Evolutionary conservation across 2,113 vertebrate genomes (phyloP), one percentile per base, ranked within the genome.

Genomic region (Chaetops frenatus): DNA sequence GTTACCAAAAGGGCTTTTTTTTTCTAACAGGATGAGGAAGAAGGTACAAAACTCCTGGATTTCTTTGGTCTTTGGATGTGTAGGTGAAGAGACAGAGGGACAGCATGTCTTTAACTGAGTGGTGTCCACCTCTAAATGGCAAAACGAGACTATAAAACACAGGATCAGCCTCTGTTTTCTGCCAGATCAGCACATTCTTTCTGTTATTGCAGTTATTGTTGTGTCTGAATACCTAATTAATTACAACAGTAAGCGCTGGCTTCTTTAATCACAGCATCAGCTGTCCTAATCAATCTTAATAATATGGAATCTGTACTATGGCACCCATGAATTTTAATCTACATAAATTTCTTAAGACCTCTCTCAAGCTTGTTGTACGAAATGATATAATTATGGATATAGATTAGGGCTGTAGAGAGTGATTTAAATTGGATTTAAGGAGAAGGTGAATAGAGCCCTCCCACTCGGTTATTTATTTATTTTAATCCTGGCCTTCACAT

Each of bases 211-310:
- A 87, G 95, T 97, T 97, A 97, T 97, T 98, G 97, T 98, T 98
- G 96, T 97, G 97, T 97, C 97, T 97, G 97, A 97, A 97, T 97
- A 96, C 95, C 95, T 98, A 98, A 98, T 98, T 97, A 97, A 97
- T 97, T 97, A 96, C 97, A 96, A 97, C 94, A 94, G 97, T 97
- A 97, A 97, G 97, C 12, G 86, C 96, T 86, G 86, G 91, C 92
- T 97, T 96, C 95, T 96, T 98, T 98, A 97, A 97, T 98, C 97
- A 97, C 95, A 96, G 94, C 96, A 96, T 97, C 97, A 97, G 95
- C 97, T 97, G 97, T 98, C 97, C 96, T 96, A 97, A 98, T 98
- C 97, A 97, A 97, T 98, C 97, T 98, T 97, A 97, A 98, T 98
- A 98, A 97, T 97, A 97, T 93, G 88, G 96, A 97, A 96, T 96